phyloP scores from a whole-genome alignment of 2,888 invertebrate genomes.

The Drosophila rellima region DNA sequence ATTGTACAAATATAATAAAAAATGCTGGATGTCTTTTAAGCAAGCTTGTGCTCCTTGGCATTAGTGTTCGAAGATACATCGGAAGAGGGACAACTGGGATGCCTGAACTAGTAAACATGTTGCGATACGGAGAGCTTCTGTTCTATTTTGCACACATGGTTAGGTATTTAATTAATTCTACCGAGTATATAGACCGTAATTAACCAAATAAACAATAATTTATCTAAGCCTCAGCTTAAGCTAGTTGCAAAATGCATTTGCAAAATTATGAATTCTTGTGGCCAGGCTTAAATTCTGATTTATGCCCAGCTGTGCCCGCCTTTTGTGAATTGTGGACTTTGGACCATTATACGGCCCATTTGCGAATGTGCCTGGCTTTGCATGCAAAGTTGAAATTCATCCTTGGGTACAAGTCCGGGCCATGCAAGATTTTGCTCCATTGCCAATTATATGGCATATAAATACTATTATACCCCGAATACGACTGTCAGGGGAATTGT shows the following conservation, averaged over 20 bases:
- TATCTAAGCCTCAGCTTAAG: slow-evolving; percentile 9
- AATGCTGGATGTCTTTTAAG: too few species aligned
- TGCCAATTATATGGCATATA: slow-evolving; percentile 52
- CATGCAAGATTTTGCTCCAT: neutral
- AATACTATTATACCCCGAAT: slow-evolving; percentile 49
- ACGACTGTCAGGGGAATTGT: slow-evolving; percentile 38
- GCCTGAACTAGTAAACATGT: too few species aligned
- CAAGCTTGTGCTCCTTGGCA: too few species aligned
- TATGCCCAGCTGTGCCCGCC: slow-evolving; percentile 49
- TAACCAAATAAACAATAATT: slow-evolving; percentile 43
- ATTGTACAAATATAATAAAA: too few species aligned
- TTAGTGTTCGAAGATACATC: too few species aligned
- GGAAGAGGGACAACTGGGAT: too few species aligned
- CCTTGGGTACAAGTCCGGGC: neutral
- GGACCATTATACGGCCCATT: slow-evolving; percentile 28
- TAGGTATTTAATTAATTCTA: neutral
- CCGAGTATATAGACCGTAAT: slow-evolving; percentile 7
- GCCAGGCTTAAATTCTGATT: slow-evolving; percentile 52
- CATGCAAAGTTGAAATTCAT: slow-evolving; percentile 32
- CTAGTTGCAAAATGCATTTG: slow-evolving; percentile 33
- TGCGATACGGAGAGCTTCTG: too few species aligned
- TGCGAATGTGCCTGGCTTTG: slow-evolving; percentile 28
- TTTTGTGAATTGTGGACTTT: slow-evolving; percentile 7
- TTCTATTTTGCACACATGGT: neutral
- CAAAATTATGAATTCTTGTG: slow-evolving; percentile 52